Evolutionary conservation across 2,797 vertebrate species (phyloP), one percentile per base, ranked within the genome.

Genomic region (Intellagama lesueurii): DNA sequence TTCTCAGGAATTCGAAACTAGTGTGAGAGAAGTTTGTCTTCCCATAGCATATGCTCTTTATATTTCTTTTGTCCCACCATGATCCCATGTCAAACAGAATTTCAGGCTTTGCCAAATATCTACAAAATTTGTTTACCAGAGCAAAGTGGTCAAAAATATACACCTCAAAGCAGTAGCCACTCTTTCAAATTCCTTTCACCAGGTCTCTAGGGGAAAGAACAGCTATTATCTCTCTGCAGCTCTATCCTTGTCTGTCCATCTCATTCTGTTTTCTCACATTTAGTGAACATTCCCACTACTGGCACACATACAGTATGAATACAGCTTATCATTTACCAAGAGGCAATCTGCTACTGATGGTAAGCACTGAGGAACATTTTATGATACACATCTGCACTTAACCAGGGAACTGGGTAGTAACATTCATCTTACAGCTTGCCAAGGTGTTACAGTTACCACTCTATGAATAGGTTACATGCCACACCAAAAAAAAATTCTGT

Each of bases 401-500:
- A 44, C 32, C 70, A 84, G n/a, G n/a, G 66, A 79, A 49, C 16
- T 26, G 30, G 1, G 12, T 86, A 28, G 68, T 60, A 85, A 44
- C 28, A 70, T 83, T 56, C 11, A 56, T 19, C 49, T 70, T 85
- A 60, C 30, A 70, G 68, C 17, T 79, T 84, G 19, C 26, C 47
- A 44, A 73, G 49, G 35, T 64, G 52, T 72, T 72, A 81, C 47
- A 60, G 24, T n/a, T 26, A 81, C 32, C 26, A 87, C 16, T 32
- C 81, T 60, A 87, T 70, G 2, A 60, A 81, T 56, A 49, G 77
- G 47, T 70, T 87, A 81, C 30, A 47, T 87, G 52, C 69, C 70
- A 2, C 19, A 79, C 6, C 9, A 44, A 66, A 87, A 19, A n/a
- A 73, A 52, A 60, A 60, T 81, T 35, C 56, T 35, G 60, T 72